A percentile compares a stretch with the other conserved stretches of the same genome.
Conservation (phyloP, 30 jellyfish, hydroid and myxozoan species). For the Mastigias papua region DNA sequence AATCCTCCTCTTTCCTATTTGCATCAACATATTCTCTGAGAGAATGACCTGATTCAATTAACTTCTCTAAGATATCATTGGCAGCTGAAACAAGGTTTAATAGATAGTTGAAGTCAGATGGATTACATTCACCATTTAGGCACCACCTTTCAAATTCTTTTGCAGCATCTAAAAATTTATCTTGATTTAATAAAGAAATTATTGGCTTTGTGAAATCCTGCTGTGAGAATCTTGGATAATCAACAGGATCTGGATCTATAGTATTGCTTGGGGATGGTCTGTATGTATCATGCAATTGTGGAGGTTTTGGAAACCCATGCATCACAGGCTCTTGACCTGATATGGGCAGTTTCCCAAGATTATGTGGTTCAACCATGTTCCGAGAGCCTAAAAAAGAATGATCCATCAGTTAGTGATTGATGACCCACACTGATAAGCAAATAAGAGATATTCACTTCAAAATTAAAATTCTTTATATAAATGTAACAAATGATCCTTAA, state of each 20-base stretch:
- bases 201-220: not conserved
- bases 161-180: slow-evolving; percentile 15
- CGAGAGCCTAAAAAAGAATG: not conserved
- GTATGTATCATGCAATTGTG: not conserved
- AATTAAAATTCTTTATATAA: too few species aligned
- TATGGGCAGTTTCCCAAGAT: not conserved
- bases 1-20: slow-evolving; percentile 2
- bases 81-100: not conserved
- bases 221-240: not conserved
- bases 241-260: not conserved
- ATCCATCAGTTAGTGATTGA: too few species aligned
- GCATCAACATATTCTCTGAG: not conserved
- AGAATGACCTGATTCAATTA: not conserved
- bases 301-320: not conserved
- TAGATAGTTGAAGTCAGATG: not conserved
- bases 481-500: too few species aligned
- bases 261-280: not conserved
- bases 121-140: not conserved
- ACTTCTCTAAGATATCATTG: not conserved
- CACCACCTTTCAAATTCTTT: not conserved
- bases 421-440: too few species aligned
- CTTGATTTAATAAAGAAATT: not conserved
- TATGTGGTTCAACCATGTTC: not conserved
- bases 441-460: too few species aligned
- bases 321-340: not conserved